These are phyloP conservation scores for Myzus persicae DNA, from an alignment of 1,140 invertebrate genomes.

Conservation along the genomic window DNA sequence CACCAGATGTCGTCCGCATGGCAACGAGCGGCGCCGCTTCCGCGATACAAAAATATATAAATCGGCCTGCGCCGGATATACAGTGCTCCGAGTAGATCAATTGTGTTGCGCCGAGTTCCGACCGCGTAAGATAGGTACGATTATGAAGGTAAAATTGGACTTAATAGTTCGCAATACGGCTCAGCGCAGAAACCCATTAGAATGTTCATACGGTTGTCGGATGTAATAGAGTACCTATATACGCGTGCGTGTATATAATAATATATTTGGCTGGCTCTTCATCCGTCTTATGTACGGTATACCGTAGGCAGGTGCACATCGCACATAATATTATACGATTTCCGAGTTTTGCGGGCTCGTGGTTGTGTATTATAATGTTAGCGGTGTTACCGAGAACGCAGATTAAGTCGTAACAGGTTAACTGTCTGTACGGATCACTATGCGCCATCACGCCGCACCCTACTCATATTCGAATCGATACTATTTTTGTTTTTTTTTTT, in stretches of 20 bases:
- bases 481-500: neutral
- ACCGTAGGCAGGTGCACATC: neutral
- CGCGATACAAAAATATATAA: neutral
- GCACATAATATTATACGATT: too few species aligned
- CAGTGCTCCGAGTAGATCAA: neutral
- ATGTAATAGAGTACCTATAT: neutral
- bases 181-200: neutral
- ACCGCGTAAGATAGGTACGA: neutral
- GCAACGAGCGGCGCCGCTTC: neutral
- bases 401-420: neutral
- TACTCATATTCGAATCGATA: too few species aligned
- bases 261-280: neutral
- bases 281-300: neutral
- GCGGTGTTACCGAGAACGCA: neutral
- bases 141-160: slow-evolving; percentile 19
- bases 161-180: neutral
- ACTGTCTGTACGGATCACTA: neutral
- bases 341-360: too few species aligned
- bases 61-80: neutral
- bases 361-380: too few species aligned
- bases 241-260: neutral
- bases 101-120: neutral
- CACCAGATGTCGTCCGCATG: neutral
- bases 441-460: too few species aligned
- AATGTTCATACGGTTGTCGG: neutral